A percentile compares a stretch with the other conserved stretches of the same genome.
These are phyloP conservation scores for Nixonia krombeini DNA, from an alignment of 1,140 invertebrate species.

Conservation along the genomic window DNA sequence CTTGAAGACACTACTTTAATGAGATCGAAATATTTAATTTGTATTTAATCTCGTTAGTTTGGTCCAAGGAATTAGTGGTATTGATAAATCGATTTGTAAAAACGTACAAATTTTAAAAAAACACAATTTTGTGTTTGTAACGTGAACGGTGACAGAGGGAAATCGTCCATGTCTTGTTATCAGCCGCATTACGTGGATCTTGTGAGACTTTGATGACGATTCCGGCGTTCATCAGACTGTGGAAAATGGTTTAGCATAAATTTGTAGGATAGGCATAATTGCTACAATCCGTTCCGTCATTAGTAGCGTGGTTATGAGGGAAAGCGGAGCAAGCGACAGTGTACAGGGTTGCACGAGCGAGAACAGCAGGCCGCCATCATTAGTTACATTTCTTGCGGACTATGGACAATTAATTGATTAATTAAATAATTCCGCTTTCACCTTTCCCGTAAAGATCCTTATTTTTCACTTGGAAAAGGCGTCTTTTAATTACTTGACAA, in stretches of 20 bases:
- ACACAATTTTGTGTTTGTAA: too few relatives aligned
- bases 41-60: too few relatives aligned
- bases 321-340: slow-evolving; percentile 13
- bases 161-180: neutral
- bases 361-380: slow-evolving; percentile 20
- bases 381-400: slow-evolving; percentile 46
- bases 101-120: too few relatives aligned
- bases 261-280: slow-evolving; percentile 26
- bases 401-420: slow-evolving; percentile 52
- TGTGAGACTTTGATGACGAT: neutral
- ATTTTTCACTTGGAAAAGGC: too few relatives aligned
- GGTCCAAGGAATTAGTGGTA: too few relatives aligned
- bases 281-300: slow-evolving; percentile 23
- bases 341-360: slow-evolving; percentile 10
- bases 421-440: slow-evolving; percentile 47
- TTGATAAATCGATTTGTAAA: too few relatives aligned
- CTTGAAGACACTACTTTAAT: too few relatives aligned
- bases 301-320: slow-evolving; percentile 20
- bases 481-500: too few relatives aligned
- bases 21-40: too few relatives aligned
- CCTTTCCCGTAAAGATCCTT: slow-evolving; percentile 16
- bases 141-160: neutral
- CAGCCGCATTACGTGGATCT: neutral
- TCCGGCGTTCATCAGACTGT: slow-evolving; percentile 6
- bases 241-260: slow-evolving; percentile 29